phyloP scores from a whole-genome alignment of 2,888 invertebrate species.

The Dynastes grantii region DNA sequence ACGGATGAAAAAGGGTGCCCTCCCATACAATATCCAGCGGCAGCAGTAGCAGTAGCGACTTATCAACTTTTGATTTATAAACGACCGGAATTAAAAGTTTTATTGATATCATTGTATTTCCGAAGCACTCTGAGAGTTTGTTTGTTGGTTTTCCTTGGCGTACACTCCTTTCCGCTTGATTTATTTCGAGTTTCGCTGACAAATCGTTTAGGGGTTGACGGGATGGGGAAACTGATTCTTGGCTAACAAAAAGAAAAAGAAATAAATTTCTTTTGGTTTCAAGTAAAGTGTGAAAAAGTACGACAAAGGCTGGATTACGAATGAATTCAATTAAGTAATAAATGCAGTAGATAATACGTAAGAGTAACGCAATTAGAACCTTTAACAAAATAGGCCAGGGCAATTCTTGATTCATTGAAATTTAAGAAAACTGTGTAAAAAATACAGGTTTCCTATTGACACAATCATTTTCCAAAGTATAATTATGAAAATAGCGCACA shows the following conservation, averaged over 20 bases:
- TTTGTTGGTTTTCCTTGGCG: slow-evolving; percentile 4
- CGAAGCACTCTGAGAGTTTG: slow-evolving; percentile 13
- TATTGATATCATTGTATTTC: slow-evolving; percentile 27
- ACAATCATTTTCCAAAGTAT: no score
- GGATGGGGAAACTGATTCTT: background rate
- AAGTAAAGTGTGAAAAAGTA: background rate
- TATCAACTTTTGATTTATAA: slow-evolving; percentile 41
- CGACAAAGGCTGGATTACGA: no score
- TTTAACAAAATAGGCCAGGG: no score
- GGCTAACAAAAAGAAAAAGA: background rate
- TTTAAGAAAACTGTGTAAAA: no score
- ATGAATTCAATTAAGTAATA: no score
- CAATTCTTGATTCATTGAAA: no score
- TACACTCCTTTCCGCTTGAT: slow-evolving; percentile 20
- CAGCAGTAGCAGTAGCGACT: background rate
- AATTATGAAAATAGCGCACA: no score
- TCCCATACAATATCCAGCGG: background rate
- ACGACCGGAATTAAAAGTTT: slow-evolving; percentile 40
- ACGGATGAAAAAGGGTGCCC: slow-evolving; percentile 22
- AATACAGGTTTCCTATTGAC: no score
- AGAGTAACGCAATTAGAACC: no score
- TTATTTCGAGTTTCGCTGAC: slow-evolving; percentile 15
- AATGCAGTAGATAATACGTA: background rate
- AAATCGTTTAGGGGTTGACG: slow-evolving; percentile 12
- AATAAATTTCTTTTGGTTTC: background rate